Percentiles rank a stretch among this genome's conserved stretches.
Conservation (phyloP, 2,888 invertebrate genomes). For the Eupsilia transversa region DNA sequence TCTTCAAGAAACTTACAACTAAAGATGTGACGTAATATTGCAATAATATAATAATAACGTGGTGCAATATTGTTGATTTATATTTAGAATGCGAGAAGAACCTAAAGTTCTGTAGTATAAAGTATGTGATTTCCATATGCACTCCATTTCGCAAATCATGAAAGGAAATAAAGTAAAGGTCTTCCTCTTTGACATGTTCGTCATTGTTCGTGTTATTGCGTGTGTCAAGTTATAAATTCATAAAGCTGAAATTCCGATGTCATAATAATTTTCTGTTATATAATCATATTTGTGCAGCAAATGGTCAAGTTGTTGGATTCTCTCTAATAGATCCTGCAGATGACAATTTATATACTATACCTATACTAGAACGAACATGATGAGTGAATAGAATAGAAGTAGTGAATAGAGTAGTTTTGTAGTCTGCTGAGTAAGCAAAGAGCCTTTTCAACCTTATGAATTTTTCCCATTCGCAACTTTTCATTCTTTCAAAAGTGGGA, state of each 20-base stretch:
- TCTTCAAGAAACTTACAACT: constrained; percentile 15
- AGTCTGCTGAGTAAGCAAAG: too few relatives aligned
- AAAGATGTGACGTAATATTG: background rate
- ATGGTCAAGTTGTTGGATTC: constrained; percentile 14
- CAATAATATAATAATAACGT: too few relatives aligned
- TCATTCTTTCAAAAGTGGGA: background rate
- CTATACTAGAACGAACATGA: background rate
- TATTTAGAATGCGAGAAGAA: background rate
- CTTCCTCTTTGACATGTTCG: background rate
- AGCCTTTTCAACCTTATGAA: background rate
- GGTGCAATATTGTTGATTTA: constrained; percentile 40
- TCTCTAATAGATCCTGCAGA: constrained; percentile 39
- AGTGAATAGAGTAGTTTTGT: background rate
- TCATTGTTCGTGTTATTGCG: background rate
- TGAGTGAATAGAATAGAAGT: too few relatives aligned
- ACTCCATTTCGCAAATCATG: background rate
- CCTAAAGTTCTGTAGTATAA: background rate
- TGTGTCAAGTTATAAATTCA: background rate
- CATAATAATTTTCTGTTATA: background rate
- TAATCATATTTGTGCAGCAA: constrained; percentile 14
- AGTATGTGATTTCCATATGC: background rate
- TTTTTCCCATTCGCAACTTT: too few relatives aligned
- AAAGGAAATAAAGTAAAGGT: background rate
- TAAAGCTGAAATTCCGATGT: background rate
- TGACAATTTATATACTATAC: too few relatives aligned